Evolutionary conservation across 2,888 invertebrate genomes (phyloP).

Genomic region (Synanthedon vespiformis): DNA sequence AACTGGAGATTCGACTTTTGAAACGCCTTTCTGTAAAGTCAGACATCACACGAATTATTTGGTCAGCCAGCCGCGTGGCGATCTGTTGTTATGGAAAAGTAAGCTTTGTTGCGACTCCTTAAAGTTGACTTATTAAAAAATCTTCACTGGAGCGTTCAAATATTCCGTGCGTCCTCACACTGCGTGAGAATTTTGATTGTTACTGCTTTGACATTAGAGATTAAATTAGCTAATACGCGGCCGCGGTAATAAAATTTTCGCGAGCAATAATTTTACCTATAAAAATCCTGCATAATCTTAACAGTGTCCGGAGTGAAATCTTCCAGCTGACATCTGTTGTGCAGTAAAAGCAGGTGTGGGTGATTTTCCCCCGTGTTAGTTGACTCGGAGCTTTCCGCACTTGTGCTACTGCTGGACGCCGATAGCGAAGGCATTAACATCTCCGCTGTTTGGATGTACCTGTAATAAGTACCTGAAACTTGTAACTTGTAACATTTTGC

Average conservation of each 20-base stretch:
- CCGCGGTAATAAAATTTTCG: no score
- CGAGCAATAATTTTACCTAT: constrained; percentile 30
- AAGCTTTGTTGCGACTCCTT: no score
- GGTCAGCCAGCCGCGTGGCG: no score
- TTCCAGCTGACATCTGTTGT: constrained; percentile 82
- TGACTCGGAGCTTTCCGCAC: constrained; percentile 38
- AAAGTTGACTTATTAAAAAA: no score
- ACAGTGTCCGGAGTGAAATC: constrained; percentile 76
- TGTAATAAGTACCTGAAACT: constrained; percentile 20
- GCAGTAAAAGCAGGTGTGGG: constrained; percentile 86
- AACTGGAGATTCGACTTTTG: constrained; percentile 74
- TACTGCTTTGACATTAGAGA: no score
- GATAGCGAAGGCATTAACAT: constrained; percentile 86
- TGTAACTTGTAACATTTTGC: no score
- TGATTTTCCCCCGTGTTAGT: constrained; percentile 76
- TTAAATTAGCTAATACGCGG: no score
- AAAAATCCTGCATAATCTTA: constrained; percentile 71
- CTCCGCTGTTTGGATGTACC: constrained; percentile 85
- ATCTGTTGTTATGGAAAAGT: no score
- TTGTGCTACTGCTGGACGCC: constrained; percentile 37
- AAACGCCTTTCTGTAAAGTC: constrained; percentile 60
- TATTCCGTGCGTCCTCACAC: no score
- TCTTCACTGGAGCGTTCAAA: no score
- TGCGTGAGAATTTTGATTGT: no score
- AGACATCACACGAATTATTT: neutral